phyloP scores from a whole-genome alignment of 1,140 invertebrate genomes.

The Adoxophyes honmai region DNA sequence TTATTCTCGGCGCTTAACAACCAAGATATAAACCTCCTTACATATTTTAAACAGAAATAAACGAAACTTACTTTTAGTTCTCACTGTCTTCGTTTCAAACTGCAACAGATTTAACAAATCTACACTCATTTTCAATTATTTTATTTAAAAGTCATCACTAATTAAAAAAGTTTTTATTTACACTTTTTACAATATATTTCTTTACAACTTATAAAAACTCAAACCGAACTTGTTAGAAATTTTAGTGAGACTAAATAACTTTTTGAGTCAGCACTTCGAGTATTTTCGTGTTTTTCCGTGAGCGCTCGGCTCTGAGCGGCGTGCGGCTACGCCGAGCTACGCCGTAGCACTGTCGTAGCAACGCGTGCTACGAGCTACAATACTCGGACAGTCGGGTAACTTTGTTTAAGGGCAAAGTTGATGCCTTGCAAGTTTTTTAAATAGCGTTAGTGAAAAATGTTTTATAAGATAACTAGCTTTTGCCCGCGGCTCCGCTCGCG shows the following conservation, averaged over 20 bases:
- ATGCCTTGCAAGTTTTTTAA: too few species aligned
- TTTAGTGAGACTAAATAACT: neutral
- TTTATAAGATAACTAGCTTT: too few species aligned
- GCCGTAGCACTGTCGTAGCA: slow-evolving; percentile 51
- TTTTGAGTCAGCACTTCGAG: neutral
- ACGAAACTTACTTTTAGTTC: slow-evolving; percentile 43
- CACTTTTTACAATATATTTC: neutral
- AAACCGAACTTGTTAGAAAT: neutral
- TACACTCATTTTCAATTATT: slow-evolving; percentile 40
- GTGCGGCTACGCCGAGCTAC: slow-evolving; percentile 50
- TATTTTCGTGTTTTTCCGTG: slow-evolving; percentile 31
- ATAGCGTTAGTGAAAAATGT: too few species aligned
- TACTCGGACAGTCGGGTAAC: neutral
- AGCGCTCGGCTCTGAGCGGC: slow-evolving; percentile 29
- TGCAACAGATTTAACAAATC: slow-evolving; percentile 43
- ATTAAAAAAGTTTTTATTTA: neutral
- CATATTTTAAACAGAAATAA: too few species aligned
- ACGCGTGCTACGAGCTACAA: slow-evolving; percentile 14
- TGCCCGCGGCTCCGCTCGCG: too few species aligned
- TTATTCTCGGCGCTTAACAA: neutral
- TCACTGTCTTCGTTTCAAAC: slow-evolving; percentile 34
- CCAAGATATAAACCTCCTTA: neutral
- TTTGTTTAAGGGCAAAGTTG: slow-evolving; percentile 2
- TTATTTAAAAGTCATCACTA: too few species aligned
- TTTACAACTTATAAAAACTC: neutral